phyloP scores from a whole-genome alignment of 2,888 invertebrate genomes.

The Brachyptera risi region DNA sequence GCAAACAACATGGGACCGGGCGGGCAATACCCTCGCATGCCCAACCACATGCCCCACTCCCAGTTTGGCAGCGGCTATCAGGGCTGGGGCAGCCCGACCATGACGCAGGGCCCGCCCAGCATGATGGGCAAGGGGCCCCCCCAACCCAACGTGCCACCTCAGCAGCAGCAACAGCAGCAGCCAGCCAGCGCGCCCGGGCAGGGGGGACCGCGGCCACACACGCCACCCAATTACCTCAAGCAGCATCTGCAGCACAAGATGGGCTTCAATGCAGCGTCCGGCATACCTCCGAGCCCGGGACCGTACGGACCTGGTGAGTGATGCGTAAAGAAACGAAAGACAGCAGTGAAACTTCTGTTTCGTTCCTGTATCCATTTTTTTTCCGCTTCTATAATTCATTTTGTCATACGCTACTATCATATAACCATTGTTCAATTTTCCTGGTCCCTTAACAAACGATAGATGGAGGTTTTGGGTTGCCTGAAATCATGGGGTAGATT shows the following conservation, averaged over 20 bases:
- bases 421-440: too few relatives aligned
- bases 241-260: conserved; percentile 67
- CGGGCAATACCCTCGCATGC: conserved; percentile 50
- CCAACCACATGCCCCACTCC: conserved; percentile 53
- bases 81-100: conserved; percentile 39
- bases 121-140: conserved; percentile 33
- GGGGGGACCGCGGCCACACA: conserved; percentile 46
- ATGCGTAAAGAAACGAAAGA: too few relatives aligned
- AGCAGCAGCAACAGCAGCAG: too few relatives aligned
- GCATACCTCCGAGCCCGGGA: conserved; percentile 57
- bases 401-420: too few relatives aligned
- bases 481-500: too few relatives aligned
- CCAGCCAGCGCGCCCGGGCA: conserved; percentile 31
- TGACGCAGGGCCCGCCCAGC: conserved; percentile 36
- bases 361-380: too few relatives aligned
- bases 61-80: conserved; percentile 47
- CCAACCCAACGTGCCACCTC: conserved; percentile 28
- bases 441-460: too few relatives aligned
- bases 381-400: too few relatives aligned
- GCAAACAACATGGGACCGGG: conserved; percentile 39
- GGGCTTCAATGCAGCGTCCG: conserved; percentile 53
- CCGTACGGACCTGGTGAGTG: conserved; percentile 43
- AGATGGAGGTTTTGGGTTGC: too few relatives aligned
- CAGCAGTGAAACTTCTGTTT: too few relatives aligned
- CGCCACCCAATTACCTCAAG: conserved; percentile 61